phyloP scores from a whole-genome alignment of 2,797 vertebrate species.

The Lagocephalus sceleratus region DNA sequence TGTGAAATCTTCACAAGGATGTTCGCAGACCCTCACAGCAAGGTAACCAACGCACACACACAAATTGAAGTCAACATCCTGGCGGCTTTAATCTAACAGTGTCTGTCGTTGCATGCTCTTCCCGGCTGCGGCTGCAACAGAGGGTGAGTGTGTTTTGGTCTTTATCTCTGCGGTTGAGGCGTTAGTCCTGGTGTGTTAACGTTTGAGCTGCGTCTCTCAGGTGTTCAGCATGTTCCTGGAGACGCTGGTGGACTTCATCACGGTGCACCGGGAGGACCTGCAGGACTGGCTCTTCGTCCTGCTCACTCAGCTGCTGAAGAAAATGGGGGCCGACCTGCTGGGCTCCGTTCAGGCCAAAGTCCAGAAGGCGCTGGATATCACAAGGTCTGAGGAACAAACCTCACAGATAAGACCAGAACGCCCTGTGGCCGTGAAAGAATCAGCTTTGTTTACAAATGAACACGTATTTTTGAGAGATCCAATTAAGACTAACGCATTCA shows the following conservation, averaged over 20 bases:
- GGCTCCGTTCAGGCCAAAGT: constrained; percentile 97
- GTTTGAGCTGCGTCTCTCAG: constrained; percentile 56
- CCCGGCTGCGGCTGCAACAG: constrained; percentile 93
- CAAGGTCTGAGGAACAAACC: constrained; percentile 75
- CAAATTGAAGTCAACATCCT: constrained; percentile 2
- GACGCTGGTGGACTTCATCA: constrained; percentile 95
- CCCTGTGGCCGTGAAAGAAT: too few species aligned
- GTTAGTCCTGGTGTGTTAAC: background rate
- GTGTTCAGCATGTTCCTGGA: constrained; percentile 99
- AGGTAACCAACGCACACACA: constrained; percentile 73
- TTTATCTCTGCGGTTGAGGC: background rate
- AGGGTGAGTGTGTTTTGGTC: constrained; percentile 88
- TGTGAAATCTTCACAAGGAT: constrained; percentile 98
- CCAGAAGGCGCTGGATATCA: constrained; percentile 93
- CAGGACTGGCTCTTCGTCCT: constrained; percentile 97
- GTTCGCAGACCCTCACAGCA: constrained; percentile 98
- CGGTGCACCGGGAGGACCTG: constrained; percentile 91
- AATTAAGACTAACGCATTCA: too few species aligned
- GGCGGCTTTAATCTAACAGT: constrained; percentile 56
- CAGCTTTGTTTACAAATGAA: too few species aligned
- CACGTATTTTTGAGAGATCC: too few species aligned
- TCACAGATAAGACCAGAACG: too few species aligned
- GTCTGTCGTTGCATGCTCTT: constrained; percentile 94
- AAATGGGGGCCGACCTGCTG: constrained; percentile 94
- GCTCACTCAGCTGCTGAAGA: constrained; percentile 94